These are phyloP conservation scores for Acridotheres tristis DNA, from an alignment of 2,797 vertebrate genomes.

Conservation along the genomic window DNA sequence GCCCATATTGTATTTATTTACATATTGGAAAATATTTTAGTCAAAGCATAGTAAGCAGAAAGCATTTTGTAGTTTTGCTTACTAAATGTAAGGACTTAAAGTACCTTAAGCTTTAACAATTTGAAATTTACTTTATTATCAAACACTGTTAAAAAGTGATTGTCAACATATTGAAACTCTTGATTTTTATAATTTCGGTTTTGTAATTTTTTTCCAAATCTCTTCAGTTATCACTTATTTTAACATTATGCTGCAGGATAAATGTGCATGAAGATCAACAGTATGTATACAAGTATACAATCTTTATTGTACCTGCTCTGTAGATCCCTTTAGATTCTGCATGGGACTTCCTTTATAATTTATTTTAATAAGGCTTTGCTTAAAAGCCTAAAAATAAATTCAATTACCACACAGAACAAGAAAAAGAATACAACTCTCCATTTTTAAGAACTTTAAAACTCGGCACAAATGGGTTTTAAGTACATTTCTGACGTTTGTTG, in stretches of 20 bases:
- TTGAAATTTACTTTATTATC: not conserved
- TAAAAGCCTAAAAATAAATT: conserved; percentile 16
- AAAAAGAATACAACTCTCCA: not conserved
- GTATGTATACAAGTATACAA: conserved; percentile 74
- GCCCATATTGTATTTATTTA: not conserved
- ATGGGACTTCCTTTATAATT: conserved; percentile 18
- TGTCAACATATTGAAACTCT: not conserved
- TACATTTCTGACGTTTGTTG: conserved; percentile 66
- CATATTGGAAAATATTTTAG: not conserved
- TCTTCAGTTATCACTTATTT: conserved; percentile 76
- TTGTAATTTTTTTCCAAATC: conserved; percentile 56
- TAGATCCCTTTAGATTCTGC: conserved; percentile 63
- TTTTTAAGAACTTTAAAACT: conserved; percentile 66
- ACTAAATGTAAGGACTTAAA: not conserved
- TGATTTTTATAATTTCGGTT: conserved; percentile 39
- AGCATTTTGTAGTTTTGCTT: not conserved
- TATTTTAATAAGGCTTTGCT: conserved; percentile 9
- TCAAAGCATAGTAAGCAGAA: not conserved
- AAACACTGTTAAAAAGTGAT: not conserved
- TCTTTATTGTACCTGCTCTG: conserved; percentile 6
- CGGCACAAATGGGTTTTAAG: conserved; percentile 36
- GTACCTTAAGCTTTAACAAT: not conserved
- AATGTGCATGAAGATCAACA: conserved; percentile 74
- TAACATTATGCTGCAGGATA: conserved; percentile 80
- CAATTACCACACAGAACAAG: not conserved